Base-by-base conservation (phyloP, 1,140 invertebrate genomes). In the Dinoponera quadriceps region DNA sequence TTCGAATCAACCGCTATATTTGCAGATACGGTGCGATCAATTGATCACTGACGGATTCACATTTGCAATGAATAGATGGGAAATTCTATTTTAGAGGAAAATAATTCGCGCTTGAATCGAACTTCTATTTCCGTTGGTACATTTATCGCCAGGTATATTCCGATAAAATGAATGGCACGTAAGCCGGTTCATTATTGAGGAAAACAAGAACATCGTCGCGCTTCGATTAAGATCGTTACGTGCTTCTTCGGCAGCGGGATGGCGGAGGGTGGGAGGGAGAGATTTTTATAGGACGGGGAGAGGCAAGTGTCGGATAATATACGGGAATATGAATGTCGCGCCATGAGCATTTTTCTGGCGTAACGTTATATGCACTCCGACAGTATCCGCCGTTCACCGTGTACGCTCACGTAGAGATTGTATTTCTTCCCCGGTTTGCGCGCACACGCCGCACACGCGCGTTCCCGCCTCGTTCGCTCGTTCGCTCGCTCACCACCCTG, bases 191-290 rank as follows among this genome's bases (percentile, higher is more conserved):
- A 44, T 44, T 9, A 7, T 4, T 9, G 38, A 11, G 38, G 11
- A 11, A 11, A 4, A 11, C 38, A 1, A 9, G 38, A 44, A 44
- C 4, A 44, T 33, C n/a, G 65, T 55, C 29, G 66, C 27, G 54
- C 69, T 62, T 85, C 84, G 84, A 83, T 85, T 85, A 85, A 85
- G 71, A 85, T 85, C 54, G 80, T 85, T 85, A 82, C 71, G 80
- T 62, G 68, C 49, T 69, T 29, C 62, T 71, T 68, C 69, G 54
- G 22, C 55, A 25, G 3, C 49, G 33, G 11, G 38, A 44, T 9
- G 9, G 38, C 38, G 9, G 38, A 44, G 38, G 9, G 27, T 27
- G 54, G 5, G 22, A 13, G 75, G 48, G 22, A 18, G 55, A 29
- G 71, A 83, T 74, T 75, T 72, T 84, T 81, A 71, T 85, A 60